phyloP scores from a whole-genome alignment of 2,797 vertebrate species.

The Melopsittacus undulatus region DNA sequence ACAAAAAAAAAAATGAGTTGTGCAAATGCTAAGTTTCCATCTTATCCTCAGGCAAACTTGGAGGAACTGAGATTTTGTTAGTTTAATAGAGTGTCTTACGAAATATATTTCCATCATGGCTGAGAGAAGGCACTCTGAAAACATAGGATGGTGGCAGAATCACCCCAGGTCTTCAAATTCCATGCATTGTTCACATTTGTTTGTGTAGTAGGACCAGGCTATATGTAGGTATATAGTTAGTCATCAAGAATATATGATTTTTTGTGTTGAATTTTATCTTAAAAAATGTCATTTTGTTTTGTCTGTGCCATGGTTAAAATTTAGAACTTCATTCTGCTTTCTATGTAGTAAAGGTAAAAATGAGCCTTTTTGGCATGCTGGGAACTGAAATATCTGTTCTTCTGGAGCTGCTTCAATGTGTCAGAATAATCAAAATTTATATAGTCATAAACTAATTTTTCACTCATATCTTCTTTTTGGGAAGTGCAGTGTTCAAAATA shows the following conservation, averaged over 20 bases:
- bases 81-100: not conserved
- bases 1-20: not conserved
- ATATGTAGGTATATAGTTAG: not conserved
- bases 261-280: not conserved
- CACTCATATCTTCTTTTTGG: not conserved
- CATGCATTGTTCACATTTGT: not conserved
- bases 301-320: not conserved
- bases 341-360: not conserved
- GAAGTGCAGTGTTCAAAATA: not conserved
- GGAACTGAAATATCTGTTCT: not conserved
- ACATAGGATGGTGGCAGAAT: not conserved
- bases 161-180: not conserved
- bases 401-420: not conserved
- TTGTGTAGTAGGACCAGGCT: not conserved
- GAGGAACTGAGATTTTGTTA: not conserved
- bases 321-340: not conserved
- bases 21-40: fast-evolving
- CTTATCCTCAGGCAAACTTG: not conserved
- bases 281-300: not conserved
- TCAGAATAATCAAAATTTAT: not conserved
- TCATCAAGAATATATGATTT: not conserved
- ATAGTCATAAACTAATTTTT: not conserved
- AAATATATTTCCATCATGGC: not conserved
- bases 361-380: not conserved
- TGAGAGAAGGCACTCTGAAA: not conserved